Conservation (phyloP, 2,113 vertebrate genomes). For the Cyprinodon tularosa region DNA sequence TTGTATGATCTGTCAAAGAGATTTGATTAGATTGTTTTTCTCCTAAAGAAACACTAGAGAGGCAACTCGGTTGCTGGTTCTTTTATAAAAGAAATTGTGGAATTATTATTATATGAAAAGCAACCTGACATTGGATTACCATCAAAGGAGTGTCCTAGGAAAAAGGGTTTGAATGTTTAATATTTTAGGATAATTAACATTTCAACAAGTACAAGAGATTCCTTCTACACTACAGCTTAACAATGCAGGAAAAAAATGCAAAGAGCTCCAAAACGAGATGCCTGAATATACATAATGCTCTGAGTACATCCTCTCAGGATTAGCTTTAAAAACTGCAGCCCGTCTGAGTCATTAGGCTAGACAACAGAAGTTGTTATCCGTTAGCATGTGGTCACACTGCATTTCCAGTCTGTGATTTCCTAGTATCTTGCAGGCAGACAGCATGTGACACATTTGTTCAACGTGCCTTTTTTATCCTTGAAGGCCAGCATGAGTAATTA, state of each 20-base stretch:
- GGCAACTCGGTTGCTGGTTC: background rate
- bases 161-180: background rate
- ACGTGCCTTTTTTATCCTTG: constrained; percentile 23
- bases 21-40: too few species aligned
- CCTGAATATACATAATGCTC: background rate
- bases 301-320: background rate
- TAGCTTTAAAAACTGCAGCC: background rate
- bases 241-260: background rate
- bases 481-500: constrained; percentile 20
- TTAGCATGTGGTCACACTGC: constrained; percentile 5
- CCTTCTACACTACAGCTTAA: background rate
- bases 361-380: background rate
- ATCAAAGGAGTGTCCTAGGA: background rate
- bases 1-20: too few species aligned
- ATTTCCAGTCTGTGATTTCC: constrained; percentile 1
- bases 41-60: too few species aligned
- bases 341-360: background rate
- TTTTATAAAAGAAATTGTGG: background rate
- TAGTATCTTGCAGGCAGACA: constrained; percentile 6
- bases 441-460: constrained; percentile 32
- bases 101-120: background rate
- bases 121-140: background rate
- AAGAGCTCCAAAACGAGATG: background rate
- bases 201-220: constrained; percentile 7
- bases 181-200: background rate